Percentiles rank a stretch among this genome's conserved stretches.
These are phyloP conservation scores for Diuraphis noxia DNA, from an alignment of 1,140 invertebrate species.

Conservation along the genomic window DNA sequence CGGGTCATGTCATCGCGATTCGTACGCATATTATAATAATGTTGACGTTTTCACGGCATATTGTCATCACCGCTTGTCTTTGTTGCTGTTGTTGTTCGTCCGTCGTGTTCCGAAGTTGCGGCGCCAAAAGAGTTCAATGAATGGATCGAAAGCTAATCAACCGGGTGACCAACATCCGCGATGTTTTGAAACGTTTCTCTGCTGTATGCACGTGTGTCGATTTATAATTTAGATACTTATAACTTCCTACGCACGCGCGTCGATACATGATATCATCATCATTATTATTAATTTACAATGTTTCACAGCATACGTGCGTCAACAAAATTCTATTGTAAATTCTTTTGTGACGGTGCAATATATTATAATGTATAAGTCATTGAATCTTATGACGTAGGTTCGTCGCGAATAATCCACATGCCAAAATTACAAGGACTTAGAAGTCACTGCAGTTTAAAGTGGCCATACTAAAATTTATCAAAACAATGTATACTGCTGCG, in stretches of 20 bases:
- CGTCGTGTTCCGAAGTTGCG: neutral
- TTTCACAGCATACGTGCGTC: neutral
- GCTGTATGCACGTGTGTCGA: too few species aligned
- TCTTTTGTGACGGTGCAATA: neutral
- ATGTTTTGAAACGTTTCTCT: neutral
- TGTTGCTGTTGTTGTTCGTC: neutral
- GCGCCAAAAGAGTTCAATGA: constrained; percentile 41
- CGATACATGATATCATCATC: neutral
- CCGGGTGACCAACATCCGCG: neutral
- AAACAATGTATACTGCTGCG: neutral
- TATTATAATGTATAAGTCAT: neutral
- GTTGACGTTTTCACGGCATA: neutral
- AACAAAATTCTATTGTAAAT: neutral
- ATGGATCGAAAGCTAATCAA: constrained; percentile 41
- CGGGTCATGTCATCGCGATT: neutral
- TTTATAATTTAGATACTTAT: neutral
- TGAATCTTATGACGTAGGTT: neutral
- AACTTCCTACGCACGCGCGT: neutral
- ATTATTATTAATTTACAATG: too few species aligned
- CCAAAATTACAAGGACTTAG: neutral
- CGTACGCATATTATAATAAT: neutral
- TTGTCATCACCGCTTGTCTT: neutral
- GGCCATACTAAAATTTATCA: neutral
- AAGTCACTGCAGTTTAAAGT: neutral
- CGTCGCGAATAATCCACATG: neutral